Evolutionary conservation across 2,797 vertebrate species (phyloP).

Genomic region (Stomatorhinus walkeri): DNA sequence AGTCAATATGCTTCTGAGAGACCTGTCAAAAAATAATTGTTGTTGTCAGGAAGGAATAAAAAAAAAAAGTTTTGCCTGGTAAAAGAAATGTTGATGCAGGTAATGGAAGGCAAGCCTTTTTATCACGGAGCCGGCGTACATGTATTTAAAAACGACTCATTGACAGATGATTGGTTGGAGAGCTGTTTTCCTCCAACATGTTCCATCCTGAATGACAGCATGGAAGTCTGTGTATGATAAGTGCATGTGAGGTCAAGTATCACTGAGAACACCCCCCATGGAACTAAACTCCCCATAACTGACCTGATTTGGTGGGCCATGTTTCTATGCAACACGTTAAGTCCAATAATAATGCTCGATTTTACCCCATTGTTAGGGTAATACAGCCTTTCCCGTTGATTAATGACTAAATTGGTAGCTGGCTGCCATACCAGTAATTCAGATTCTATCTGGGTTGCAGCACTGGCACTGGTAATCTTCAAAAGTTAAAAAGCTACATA

Average conservation of each 20-base stretch:
- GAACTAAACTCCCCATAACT: not conserved
- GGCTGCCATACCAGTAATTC: not conserved
- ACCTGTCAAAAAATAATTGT: constrained; percentile 20
- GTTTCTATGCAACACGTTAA: not conserved
- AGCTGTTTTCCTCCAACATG: not conserved
- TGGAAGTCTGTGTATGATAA: not conserved
- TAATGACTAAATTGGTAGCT: not conserved
- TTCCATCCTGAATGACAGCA: not conserved
- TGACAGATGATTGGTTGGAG: not conserved
- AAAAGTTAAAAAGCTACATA: not conserved
- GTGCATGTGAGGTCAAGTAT: not conserved
- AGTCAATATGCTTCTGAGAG: not conserved
- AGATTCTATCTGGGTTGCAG: not conserved
- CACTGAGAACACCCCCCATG: not conserved
- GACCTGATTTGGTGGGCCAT: not conserved
- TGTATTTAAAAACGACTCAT: not conserved
- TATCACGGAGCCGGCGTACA: not conserved
- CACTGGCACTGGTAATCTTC: not conserved
- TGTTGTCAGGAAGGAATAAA: not conserved
- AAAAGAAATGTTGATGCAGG: constrained; percentile 10
- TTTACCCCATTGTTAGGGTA: not conserved
- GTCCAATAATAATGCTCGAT: not conserved
- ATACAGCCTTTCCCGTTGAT: not conserved
- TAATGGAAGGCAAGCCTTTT: not conserved
- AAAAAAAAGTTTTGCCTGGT: not conserved